Evolutionary conservation across 2,888 invertebrate species (phyloP).

Genomic region (Euclidia mi): DNA sequence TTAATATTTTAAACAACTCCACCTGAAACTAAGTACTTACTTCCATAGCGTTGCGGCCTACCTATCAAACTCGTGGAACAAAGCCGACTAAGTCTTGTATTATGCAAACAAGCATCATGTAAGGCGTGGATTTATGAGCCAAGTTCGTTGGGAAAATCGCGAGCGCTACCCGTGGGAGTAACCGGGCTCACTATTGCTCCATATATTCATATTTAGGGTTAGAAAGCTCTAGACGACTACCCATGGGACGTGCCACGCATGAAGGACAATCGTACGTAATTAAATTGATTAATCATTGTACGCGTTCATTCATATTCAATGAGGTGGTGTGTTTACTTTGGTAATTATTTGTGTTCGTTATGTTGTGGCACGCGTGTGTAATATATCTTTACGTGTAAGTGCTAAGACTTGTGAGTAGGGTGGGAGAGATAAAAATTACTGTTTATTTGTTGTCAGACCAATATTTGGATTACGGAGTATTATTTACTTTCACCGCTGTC

Average conservation of each 20-base stretch:
- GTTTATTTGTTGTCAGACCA: too few relatives aligned
- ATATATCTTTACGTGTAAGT: too few relatives aligned
- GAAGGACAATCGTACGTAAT: slow-evolving; percentile 67
- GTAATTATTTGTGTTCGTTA: slow-evolving; percentile 2
- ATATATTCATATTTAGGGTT: slow-evolving; percentile 86
- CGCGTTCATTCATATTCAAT: slow-evolving; percentile 34
- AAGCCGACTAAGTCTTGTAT: slow-evolving; percentile 88
- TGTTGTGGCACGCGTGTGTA: too few relatives aligned
- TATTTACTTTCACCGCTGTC: too few relatives aligned
- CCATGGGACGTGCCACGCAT: slow-evolving; percentile 55
- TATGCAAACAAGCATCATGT: slow-evolving; percentile 90
- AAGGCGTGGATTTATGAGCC: slow-evolving; percentile 88
- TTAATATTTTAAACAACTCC: slow-evolving; percentile 34
- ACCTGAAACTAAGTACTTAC: slow-evolving; percentile 55
- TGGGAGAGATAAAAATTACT: too few relatives aligned
- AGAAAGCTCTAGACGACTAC: slow-evolving; percentile 47
- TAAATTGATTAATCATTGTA: slow-evolving; percentile 55
- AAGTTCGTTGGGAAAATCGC: slow-evolving; percentile 85
- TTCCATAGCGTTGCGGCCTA: slow-evolving; percentile 67
- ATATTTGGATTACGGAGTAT: too few relatives aligned
- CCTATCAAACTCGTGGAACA: slow-evolving; percentile 85
- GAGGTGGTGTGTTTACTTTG: slow-evolving; percentile 8
- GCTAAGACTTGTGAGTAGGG: too few relatives aligned
- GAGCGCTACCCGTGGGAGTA: slow-evolving; percentile 74
- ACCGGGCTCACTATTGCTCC: slow-evolving; percentile 75